Conservation (phyloP, 2,797 vertebrate genomes). For the Heterohyrax brucei region DNA sequence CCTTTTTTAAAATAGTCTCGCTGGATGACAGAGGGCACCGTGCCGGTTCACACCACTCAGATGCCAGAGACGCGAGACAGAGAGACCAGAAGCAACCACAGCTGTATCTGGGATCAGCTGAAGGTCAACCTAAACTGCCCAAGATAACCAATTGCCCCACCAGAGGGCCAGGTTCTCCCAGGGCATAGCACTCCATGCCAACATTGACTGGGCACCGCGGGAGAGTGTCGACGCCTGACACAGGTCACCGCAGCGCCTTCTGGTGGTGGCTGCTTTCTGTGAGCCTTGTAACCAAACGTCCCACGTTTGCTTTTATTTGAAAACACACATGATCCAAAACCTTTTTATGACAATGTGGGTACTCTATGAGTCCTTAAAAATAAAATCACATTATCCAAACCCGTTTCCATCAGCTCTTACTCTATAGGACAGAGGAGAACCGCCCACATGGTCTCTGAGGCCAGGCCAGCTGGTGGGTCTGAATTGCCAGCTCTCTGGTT, state of each 20-base stretch:
- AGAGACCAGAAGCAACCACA: constrained; percentile 68
- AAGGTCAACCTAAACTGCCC: neutral
- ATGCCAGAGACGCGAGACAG: constrained; percentile 76
- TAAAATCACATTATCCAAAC: neutral
- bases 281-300: constrained; percentile 35
- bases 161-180: constrained; percentile 51
- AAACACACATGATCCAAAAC: constrained; percentile 51
- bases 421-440: too few species aligned
- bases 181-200: neutral
- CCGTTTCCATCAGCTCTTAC: too few species aligned
- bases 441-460: too few species aligned
- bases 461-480: too few species aligned
- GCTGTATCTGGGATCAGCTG: constrained; percentile 29
- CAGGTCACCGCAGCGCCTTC: neutral
- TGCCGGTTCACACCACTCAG: constrained; percentile 60
- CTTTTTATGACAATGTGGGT: constrained; percentile 66
- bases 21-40: constrained; percentile 76
- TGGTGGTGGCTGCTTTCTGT: neutral
- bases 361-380: constrained; percentile 21
- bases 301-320: constrained; percentile 42
- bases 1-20: constrained; percentile 64
- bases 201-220: neutral
- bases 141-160: neutral
- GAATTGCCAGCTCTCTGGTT: too few species aligned
- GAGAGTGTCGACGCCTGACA: neutral